Percentiles rank a stretch among this genome's conserved stretches.
Evolutionary conservation across 2,113 vertebrate genomes (phyloP).

Genomic region (Columba livia): DNA sequence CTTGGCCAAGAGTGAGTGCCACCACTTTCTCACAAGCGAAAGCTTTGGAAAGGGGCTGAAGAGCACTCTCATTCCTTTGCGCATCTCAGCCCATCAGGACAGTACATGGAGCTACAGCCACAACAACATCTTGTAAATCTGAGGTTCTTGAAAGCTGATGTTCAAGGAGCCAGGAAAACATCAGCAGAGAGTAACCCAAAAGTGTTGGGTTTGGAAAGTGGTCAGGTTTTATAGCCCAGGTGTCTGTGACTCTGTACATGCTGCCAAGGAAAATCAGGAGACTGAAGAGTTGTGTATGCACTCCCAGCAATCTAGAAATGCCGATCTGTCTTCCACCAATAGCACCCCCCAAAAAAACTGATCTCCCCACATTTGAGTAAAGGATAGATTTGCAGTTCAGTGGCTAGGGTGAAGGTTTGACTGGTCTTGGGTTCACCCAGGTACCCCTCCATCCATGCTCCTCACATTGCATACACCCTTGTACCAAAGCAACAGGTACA

Average conservation of each 20-base stretch:
- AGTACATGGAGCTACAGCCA: background rate
- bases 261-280: background rate
- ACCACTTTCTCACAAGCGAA: background rate
- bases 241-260: background rate
- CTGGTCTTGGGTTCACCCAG: background rate
- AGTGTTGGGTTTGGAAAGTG: background rate
- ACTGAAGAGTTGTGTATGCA: background rate
- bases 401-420: background rate
- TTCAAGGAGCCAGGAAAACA: background rate
- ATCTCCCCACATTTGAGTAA: background rate
- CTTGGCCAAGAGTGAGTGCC: background rate
- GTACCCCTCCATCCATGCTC: background rate
- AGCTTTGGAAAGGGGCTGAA: background rate
- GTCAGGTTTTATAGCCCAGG: background rate
- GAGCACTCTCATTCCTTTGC: background rate
- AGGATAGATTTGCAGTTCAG: background rate
- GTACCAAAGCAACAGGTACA: constrained; percentile 25
- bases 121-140: background rate
- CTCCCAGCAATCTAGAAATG: constrained; percentile 36
- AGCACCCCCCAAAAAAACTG: background rate
- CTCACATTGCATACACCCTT: background rate
- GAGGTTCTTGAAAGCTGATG: background rate
- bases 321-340: background rate
- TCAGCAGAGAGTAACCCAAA: background rate
- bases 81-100: background rate